A percentile compares a stretch with the other conserved stretches of the same genome.
These are phyloP conservation scores for Tetropium fuscum DNA, from an alignment of 2,888 invertebrate species.

Conservation along the genomic window DNA sequence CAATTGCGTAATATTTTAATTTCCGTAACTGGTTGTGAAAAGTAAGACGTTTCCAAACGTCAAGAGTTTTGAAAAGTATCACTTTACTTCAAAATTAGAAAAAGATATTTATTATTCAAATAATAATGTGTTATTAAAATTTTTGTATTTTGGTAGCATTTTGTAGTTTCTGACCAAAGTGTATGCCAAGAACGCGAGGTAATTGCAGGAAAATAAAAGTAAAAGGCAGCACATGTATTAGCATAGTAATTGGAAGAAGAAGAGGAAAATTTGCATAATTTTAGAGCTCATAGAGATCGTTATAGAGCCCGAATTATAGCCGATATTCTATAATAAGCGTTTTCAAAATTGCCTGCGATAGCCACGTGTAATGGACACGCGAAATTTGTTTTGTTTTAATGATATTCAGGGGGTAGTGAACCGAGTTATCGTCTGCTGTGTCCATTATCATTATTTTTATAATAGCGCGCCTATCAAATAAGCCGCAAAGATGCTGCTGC, in stretches of 20 bases:
- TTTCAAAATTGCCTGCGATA: conserved; percentile 37
- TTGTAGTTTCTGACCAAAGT: too few species aligned
- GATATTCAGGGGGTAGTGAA: conserved; percentile 21
- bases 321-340: conserved; percentile 35
- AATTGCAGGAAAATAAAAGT: too few species aligned
- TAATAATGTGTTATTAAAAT: too few species aligned
- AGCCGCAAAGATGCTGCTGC: conserved; percentile 32
- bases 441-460: conserved; percentile 34
- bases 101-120: too few species aligned
- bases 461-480: conserved; percentile 34
- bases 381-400: conserved; percentile 30
- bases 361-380: conserved; percentile 42
- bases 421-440: conserved; percentile 26
- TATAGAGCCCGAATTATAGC: conserved; percentile 31
- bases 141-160: too few species aligned
- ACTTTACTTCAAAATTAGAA: too few species aligned
- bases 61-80: too few species aligned
- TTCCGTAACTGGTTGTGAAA: too few species aligned
- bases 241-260: not conserved
- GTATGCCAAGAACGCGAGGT: too few species aligned
- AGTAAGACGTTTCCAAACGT: too few species aligned
- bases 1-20: too few species aligned
- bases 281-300: conserved; percentile 39
- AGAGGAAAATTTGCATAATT: conserved; percentile 37
- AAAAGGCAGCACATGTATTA: too few species aligned